These are phyloP conservation scores for Matsumyia berberina DNA, from an alignment of 2,888 invertebrate species.

Conservation along the genomic window DNA sequence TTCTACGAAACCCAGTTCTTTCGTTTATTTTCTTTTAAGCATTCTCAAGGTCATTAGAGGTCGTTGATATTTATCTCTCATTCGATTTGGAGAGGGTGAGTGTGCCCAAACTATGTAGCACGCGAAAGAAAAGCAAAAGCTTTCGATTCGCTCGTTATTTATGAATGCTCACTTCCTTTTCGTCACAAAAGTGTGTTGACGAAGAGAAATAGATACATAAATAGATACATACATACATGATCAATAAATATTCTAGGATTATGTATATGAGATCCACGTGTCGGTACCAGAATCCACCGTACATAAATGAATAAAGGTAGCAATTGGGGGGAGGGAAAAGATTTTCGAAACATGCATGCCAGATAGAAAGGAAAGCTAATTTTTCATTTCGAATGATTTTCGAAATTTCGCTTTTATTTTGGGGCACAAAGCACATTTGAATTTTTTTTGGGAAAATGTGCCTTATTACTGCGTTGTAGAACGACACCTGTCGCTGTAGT, in stretches of 20 bases:
- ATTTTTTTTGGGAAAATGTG: not conserved
- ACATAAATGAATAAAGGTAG: not conserved
- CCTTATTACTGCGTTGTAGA: not conserved
- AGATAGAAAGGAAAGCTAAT: slow-evolving; percentile 24
- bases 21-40: slow-evolving; percentile 13
- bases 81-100: not conserved
- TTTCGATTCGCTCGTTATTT: slow-evolving; percentile 41
- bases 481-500: slow-evolving; percentile 22
- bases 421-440: not conserved
- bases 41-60: slow-evolving; percentile 76
- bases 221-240: slow-evolving; percentile 8
- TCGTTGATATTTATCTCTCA: slow-evolving; percentile 50
- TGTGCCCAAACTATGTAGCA: not conserved
- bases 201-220: slow-evolving; percentile 1
- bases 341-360: not conserved
- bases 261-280: slow-evolving; percentile 20
- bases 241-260: not conserved
- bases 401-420: slow-evolving; percentile 27
- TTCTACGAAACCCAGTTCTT: slow-evolving; percentile 2
- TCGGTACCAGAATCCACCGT: slow-evolving; percentile 4
- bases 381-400: slow-evolving; percentile 28
- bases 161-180: slow-evolving; percentile 46
- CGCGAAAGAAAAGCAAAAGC: slow-evolving; percentile 18
- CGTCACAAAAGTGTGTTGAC: not conserved
- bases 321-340: not conserved